These are phyloP conservation scores for Uropsilus gracilis DNA, from an alignment of 2,113 vertebrate genomes.

Conservation along the genomic window DNA sequence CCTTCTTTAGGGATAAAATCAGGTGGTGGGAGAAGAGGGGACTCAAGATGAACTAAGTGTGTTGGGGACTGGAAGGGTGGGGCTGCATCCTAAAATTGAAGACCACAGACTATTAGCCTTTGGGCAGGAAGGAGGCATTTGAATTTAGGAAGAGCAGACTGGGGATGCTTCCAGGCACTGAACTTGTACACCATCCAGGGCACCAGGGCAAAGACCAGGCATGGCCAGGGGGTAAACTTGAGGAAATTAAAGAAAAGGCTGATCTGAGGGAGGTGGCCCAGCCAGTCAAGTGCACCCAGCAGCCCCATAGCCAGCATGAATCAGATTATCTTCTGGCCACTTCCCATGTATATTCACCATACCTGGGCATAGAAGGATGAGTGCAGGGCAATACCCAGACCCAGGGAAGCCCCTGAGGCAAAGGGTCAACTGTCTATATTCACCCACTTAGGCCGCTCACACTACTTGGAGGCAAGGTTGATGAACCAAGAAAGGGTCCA, in stretches of 20 bases:
- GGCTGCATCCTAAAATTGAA: not conserved
- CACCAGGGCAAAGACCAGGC: conserved; percentile 88
- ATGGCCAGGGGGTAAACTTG: conserved; percentile 88
- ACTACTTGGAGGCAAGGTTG: conserved; percentile 90
- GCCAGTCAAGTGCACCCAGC: conserved; percentile 84
- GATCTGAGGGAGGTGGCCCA: conserved; percentile 82
- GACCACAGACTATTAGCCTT: conserved; percentile 9
- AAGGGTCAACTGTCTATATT: conserved; percentile 91
- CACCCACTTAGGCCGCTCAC: conserved; percentile 89
- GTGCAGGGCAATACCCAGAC: conserved; percentile 90
- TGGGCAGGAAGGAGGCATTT: not conserved
- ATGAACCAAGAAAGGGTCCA: conserved; percentile 94
- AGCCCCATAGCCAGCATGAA: conserved; percentile 83
- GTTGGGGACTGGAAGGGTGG: not conserved
- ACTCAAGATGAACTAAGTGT: not conserved
- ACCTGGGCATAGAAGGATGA: conserved; percentile 77
- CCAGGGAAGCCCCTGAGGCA: conserved; percentile 89
- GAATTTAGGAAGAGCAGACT: conserved; percentile 64
- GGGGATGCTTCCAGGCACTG: conserved; percentile 62
- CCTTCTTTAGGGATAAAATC: conserved; percentile 26
- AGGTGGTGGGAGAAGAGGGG: not conserved
- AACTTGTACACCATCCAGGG: conserved; percentile 87
- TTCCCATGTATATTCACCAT: conserved; percentile 74
- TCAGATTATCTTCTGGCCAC: conserved; percentile 70
- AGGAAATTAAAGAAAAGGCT: conserved; percentile 90